Percentiles rank a stretch among this genome's conserved stretches.
Conservation (phyloP, 2,113 vertebrate species). For the Axis porcinus region DNA sequence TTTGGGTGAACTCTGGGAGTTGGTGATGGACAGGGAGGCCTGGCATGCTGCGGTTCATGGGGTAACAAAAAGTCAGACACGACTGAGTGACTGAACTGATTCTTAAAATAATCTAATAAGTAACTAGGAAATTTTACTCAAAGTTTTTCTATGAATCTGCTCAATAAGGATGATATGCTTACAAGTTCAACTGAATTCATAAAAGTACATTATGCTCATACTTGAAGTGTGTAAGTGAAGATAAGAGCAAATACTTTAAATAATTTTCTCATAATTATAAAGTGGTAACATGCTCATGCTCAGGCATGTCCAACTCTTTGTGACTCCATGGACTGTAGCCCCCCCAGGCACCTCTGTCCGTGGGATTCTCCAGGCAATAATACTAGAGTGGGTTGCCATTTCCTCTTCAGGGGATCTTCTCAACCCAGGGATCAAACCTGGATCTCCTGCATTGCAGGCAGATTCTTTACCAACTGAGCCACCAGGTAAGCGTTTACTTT, state of each 20-base stretch:
- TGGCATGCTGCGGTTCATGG: neutral
- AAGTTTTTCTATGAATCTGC: neutral
- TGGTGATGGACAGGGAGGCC: neutral
- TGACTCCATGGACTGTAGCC: neutral
- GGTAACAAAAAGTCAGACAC: rapidly evolving
- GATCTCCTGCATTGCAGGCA: neutral
- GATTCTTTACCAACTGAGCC: neutral
- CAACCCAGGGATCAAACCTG: neutral
- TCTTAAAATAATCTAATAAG: neutral
- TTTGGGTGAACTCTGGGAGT: neutral
- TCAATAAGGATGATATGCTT: neutral
- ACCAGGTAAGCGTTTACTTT: neutral
- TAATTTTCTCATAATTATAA: neutral
- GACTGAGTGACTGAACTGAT: neutral
- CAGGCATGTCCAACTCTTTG: neutral
- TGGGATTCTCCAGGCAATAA: neutral
- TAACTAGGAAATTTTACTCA: neutral
- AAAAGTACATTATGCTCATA: neutral
- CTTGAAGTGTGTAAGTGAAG: neutral
- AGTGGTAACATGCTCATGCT: neutral
- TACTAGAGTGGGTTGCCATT: neutral
- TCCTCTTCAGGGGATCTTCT: neutral
- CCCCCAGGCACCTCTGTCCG: neutral
- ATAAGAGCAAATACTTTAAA: neutral
- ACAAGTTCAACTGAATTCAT: neutral